Base-by-base conservation (phyloP, 2,888 invertebrate genomes). In the Drosophila algonquin region DNA sequence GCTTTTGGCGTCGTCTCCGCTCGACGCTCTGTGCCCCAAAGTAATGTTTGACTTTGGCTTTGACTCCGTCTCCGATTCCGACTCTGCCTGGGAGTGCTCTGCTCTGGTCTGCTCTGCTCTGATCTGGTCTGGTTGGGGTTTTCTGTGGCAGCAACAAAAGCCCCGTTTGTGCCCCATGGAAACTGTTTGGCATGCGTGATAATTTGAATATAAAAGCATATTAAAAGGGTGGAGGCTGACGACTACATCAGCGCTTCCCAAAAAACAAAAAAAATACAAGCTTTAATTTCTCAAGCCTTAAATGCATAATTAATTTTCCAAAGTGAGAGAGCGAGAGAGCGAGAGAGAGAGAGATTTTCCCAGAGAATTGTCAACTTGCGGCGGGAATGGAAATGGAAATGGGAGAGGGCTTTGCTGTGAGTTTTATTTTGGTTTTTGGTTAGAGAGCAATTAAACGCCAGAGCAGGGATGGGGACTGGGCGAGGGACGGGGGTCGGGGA, bases 161-260 rank as follows among this genome's bases (percentile, higher is more conserved):
- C 54, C 16, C 32, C 27, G 16, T 32, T 51, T 55, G 30, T 32
- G 56, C 46, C 47, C 55, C 53, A 59, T 54, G 78, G 79, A 60
- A 73, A 77, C 75, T 77, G 73, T 75, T 81, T 76, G 79, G 80
- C 80, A 80, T 85, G 82, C 82, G 85, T 85, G 79, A 73, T 85
- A 82, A 82, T 82, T 82, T 82, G 82, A 82, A 82, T 82, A 82
- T 82, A 82, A 82, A 82, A 81, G 82, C 81, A 81, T 79, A 85
- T 82, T 81, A 84, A 80, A 56, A 76, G 67, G 59, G 27, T 53
- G 54, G 56, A 63, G 30, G 16, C 40, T 79, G 80, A 81, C 68
- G 82, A 77, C 80, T 80, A 73, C 77, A 78, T 76, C 79, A 79
- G 44, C 59, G 63, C 50, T 16, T 1, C 24, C 47, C 40, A 6